Evolutionary conservation across 1,140 invertebrate species (phyloP).

Genomic region (Cataglyphis hispanica): DNA sequence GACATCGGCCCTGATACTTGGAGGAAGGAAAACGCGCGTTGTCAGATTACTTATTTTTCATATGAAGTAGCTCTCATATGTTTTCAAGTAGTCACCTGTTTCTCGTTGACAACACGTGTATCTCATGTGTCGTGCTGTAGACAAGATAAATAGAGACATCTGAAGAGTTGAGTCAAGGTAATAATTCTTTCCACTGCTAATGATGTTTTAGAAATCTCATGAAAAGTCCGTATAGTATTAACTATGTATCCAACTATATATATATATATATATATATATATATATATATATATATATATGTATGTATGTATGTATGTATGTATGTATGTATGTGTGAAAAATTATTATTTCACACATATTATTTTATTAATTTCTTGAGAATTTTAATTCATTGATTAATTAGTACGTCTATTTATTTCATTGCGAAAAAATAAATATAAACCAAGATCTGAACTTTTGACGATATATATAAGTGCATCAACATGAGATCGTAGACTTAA

Average conservation of each 20-base stretch:
- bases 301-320: no score
- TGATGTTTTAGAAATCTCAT: background rate
- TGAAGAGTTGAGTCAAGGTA: background rate
- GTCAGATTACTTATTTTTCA: conserved; percentile 57
- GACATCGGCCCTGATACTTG: background rate
- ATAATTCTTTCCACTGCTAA: conserved; percentile 13
- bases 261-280: no score
- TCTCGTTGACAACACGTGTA: conserved; percentile 42
- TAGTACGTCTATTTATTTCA: background rate
- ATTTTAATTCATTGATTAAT: background rate
- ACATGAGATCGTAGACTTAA: conserved; percentile 43
- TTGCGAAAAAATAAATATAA: background rate
- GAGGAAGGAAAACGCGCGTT: background rate
- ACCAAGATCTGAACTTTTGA: background rate
- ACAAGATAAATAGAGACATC: conserved; percentile 14
- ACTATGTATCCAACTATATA: no score
- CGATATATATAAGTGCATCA: background rate
- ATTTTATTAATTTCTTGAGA: background rate
- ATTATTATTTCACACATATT: no score
- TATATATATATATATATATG: no score
- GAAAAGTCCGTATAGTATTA: no score
- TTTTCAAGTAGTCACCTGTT: conserved; percentile 45
- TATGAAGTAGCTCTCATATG: conserved; percentile 24
- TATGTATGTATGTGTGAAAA: no score
- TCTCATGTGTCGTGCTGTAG: conserved; percentile 12